These are phyloP conservation scores for mouse (Mus musculus) DNA, from an alignment of 2,113 vertebrate species.

Conservation along the genomic window GRCm39 chr4:131045501-131046000, in stretches of 20 bases:
- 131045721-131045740: background rate
- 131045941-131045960: background rate
- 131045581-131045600: background rate
- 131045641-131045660: background rate
- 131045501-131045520: background rate
- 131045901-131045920: background rate
- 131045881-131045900: background rate
- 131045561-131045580: background rate
- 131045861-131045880: background rate
- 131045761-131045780: background rate
- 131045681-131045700: background rate
- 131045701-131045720: background rate
- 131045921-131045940: background rate
- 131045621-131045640: background rate
- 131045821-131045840: background rate
- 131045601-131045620: background rate
- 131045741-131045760: background rate
- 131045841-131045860: background rate
- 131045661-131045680: background rate
- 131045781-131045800: background rate
- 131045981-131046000: background rate
- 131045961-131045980: background rate
- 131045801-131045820: background rate
- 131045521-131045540: background rate
- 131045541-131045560: background rate